These are phyloP conservation scores for Drosophila triauraria DNA, from an alignment of 1,140 invertebrate genomes.

Conservation along the genomic window DNA sequence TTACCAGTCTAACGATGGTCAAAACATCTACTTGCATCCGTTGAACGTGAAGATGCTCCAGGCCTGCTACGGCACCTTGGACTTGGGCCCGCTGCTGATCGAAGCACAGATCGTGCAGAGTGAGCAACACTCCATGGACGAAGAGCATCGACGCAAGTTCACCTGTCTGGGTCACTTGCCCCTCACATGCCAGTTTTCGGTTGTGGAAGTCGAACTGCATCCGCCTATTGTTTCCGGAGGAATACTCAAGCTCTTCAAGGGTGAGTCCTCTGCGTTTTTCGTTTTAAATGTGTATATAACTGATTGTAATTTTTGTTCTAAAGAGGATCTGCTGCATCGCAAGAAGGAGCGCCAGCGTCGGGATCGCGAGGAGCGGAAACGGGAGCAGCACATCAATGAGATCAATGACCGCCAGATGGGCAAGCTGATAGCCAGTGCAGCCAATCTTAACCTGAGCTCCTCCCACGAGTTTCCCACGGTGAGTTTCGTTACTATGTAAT, in stretches of 20 bases:
- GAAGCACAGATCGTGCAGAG: constrained; percentile 92
- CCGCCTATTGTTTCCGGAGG: constrained; percentile 89
- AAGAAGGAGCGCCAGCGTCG: constrained; percentile 88
- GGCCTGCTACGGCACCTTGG: constrained; percentile 93
- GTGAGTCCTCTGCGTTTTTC: constrained; percentile 82
- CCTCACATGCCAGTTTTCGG: constrained; percentile 94
- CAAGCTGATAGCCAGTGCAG: constrained; percentile 85
- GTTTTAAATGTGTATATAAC: background rate
- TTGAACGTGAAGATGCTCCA: constrained; percentile 96
- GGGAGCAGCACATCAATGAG: constrained; percentile 90
- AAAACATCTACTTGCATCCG: constrained; percentile 96
- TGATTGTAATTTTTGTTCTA: background rate
- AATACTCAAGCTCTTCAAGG: constrained; percentile 89
- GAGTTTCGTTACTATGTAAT: constrained; percentile 11
- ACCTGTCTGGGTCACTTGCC: constrained; percentile 95
- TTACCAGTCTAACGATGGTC: constrained; percentile 96
- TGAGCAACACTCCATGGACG: constrained; percentile 93
- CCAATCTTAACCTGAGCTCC: constrained; percentile 88
- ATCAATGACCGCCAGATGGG: constrained; percentile 90
- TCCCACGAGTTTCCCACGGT: constrained; percentile 88
- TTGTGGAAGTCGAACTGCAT: constrained; percentile 93
- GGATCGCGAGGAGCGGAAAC: constrained; percentile 89
- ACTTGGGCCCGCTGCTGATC: constrained; percentile 91
- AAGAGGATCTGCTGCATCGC: constrained; percentile 89
- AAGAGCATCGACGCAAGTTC: constrained; percentile 91